A percentile compares a stretch with the other conserved stretches of the same genome.
Evolutionary conservation across 2,888 invertebrate species (phyloP).

Genomic region (Colostygia pectinataria): DNA sequence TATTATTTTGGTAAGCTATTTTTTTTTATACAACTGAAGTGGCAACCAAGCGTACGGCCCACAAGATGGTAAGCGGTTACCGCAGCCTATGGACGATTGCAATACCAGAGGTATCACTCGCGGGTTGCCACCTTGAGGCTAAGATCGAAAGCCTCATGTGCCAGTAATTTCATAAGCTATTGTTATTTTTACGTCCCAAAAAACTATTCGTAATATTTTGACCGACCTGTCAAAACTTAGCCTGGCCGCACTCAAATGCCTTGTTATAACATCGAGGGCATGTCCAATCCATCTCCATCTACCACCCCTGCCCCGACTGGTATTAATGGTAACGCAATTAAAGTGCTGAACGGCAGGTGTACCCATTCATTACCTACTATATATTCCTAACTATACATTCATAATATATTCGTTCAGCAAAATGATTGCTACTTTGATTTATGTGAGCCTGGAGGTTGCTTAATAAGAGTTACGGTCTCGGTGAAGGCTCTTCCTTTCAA

Average conservation of each 20-base stretch:
- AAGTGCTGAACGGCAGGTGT: constrained; percentile 72
- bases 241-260: constrained; percentile 26
- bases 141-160: no score
- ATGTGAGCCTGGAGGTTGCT: constrained; percentile 5
- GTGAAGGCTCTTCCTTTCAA: no score
- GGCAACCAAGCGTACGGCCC: no score
- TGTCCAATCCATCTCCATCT: constrained; percentile 67
- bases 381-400: constrained; percentile 19
- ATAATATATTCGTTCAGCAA: constrained; percentile 12
- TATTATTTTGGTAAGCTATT: no score
- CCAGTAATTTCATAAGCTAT: no score
- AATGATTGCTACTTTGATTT: constrained; percentile 20
- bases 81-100: no score
- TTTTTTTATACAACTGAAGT: no score
- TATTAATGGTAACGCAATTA: constrained; percentile 74
- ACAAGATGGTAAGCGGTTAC: no score
- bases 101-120: no score
- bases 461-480: background rate
- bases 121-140: no score
- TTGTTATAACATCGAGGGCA: constrained; percentile 54
- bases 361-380: constrained; percentile 44
- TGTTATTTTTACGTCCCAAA: no score
- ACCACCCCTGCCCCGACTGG: constrained; percentile 60
- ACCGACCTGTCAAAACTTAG: constrained; percentile 19
- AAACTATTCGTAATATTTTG: constrained; percentile 11